Conservation (phyloP, 1,140 invertebrate species). For the Chymomyza costata region DNA sequence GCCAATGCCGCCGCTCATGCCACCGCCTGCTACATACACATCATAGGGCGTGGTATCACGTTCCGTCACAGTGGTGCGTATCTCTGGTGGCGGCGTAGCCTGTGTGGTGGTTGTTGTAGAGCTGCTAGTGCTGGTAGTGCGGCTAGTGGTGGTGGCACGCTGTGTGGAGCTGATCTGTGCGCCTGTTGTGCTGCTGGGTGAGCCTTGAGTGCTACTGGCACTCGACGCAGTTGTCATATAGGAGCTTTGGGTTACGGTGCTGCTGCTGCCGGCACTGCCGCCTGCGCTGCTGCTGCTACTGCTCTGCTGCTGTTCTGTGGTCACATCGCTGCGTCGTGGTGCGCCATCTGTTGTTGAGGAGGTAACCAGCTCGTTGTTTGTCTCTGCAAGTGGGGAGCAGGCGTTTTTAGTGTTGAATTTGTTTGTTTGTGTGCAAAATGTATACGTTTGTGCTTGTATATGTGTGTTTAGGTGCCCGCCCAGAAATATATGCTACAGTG, state of each 20-base stretch:
- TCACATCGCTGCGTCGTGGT: conserved; percentile 48
- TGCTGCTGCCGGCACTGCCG: conserved; percentile 2
- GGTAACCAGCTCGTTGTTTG: conserved; percentile 61
- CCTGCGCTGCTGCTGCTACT: conserved; percentile 7
- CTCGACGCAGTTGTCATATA: conserved; percentile 50
- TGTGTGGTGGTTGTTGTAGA: conserved; percentile 54
- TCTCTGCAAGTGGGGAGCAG: conserved; percentile 54
- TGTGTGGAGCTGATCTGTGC: conserved; percentile 3
- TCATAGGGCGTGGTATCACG: conserved; percentile 63
- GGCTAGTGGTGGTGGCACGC: conserved; percentile 26
- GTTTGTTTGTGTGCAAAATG: neutral
- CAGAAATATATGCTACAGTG: too few relatives aligned
- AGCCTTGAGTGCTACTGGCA: conserved; percentile 27
- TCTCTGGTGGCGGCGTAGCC: conserved; percentile 48
- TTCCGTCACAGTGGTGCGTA: conserved; percentile 57
- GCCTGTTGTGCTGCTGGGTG: conserved; percentile 19
- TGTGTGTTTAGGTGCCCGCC: conserved; percentile 6
- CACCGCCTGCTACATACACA: conserved; percentile 32
- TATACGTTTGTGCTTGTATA: conserved; percentile 1
- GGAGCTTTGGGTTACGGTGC: conserved; percentile 27
- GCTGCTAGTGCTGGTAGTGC: conserved; percentile 32
- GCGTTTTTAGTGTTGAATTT: conserved; percentile 43
- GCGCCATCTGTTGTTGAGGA: conserved; percentile 49
- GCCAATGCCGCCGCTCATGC: conserved; percentile 21
- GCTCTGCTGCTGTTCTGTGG: conserved; percentile 57